Evolutionary conservation across 2,797 vertebrate species (phyloP), one percentile per base, ranked within the genome.

Genomic region (Dallia pectoralis): DNA sequence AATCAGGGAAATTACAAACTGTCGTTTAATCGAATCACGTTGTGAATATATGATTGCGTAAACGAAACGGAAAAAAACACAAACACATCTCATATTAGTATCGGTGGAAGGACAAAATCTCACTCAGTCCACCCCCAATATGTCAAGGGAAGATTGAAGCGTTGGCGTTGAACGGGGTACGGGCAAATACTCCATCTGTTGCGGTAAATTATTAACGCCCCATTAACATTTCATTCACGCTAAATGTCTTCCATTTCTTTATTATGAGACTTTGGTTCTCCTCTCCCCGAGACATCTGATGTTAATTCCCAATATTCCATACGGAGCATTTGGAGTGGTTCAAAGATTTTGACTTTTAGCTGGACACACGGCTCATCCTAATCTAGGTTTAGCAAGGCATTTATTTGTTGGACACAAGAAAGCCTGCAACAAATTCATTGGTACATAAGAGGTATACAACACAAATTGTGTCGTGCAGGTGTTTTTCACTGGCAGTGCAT

Each of bases 201-300:
- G 78, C 91, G 84, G 88, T 95, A 91, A 96, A 96, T 95, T 95
- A 94, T 95, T 93, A 94, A 96, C 88, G 76, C 87, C 80, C 80
- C 89, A 93, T 95, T 94, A 94, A 93, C 91, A 74, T 94, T 94
- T 92, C 87, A 95, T 94, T 86, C 86, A 79, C 86, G 77, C 87
- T 93, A 94, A 95, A 95, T 94, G 93, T 94, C 90, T 93, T 86
- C 88, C 88, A 92, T 93, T 92, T 90, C 91, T 93, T 94, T 92
- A 93, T 95, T 94, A 94, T 91, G 93, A 92, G 88, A 87, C 87
- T 87, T 78, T 76, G 87, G 85, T 80, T 84, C 86, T 90, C 88
- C 77, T 84, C 83, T 85, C 68, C 64, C 85, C 82, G 75, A 44
- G 87, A 89, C 88, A 88, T 87, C 79, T 76, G 71, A 77, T 73